Evolutionary conservation across 2,113 vertebrate genomes (phyloP).

Genomic region (Colistium nudipinnis): DNA sequence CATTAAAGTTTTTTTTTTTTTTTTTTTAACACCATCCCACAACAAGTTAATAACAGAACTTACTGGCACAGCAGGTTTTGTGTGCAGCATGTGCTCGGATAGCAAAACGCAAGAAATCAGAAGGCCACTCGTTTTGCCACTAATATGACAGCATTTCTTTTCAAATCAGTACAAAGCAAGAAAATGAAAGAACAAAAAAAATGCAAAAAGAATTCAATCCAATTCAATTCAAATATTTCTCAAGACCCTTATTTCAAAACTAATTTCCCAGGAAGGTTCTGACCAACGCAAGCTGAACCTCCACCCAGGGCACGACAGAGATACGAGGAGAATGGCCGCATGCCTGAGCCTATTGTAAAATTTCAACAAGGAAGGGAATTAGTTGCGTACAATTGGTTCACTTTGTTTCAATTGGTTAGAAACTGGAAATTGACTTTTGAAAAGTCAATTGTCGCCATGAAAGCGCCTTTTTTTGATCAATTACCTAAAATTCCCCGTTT

Average conservation of each 20-base stretch:
- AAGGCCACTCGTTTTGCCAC: background rate
- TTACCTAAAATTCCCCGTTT: no score
- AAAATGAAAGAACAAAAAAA: no score
- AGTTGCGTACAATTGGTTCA: background rate
- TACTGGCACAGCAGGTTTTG: background rate
- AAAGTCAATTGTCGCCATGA: no score
- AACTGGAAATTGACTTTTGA: no score
- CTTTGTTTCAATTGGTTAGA: no score
- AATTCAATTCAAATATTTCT: no score
- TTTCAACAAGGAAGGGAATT: background rate
- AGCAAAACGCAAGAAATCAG: slow-evolving; percentile 4
- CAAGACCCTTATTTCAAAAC: background rate
- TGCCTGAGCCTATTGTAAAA: background rate
- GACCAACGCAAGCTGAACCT: background rate
- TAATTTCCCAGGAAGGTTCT: background rate
- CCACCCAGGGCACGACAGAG: background rate
- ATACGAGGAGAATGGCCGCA: background rate
- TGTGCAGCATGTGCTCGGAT: background rate
- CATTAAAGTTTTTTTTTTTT: slow-evolving; percentile 29
- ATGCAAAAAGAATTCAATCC: no score
- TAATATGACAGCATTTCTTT: background rate
- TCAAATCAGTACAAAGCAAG: no score
- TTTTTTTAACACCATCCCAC: slow-evolving; percentile 11
- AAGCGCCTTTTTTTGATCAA: no score
- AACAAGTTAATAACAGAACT: slow-evolving; percentile 12